Base-by-base conservation (phyloP, 2,888 invertebrate species). In the Sinopyrophorus schimmeli region DNA sequence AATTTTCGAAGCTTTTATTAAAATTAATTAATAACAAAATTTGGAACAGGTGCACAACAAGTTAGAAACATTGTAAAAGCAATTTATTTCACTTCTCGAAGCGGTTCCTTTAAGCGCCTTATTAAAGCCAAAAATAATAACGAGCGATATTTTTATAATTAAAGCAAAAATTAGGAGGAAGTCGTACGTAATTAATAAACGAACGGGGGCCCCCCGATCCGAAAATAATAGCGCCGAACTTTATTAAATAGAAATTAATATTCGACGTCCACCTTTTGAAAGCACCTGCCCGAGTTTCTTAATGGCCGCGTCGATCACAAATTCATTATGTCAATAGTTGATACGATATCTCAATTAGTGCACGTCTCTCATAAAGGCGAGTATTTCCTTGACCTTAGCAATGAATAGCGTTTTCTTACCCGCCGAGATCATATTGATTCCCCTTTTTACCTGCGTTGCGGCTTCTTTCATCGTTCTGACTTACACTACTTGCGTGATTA, bases 311-410 rank as follows among this genome's bases (percentile, higher is more conserved):
- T 57, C 64, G 62, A 66, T 66, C 64, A 63, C 63, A 64, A 63
- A 64, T 63, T 65, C 64, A 64, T 66, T 66, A 63, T 63, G 64
- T 64, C 64, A 66, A 64, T 64, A 62, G 53, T 58, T 58, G 57
- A 61, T 59, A 47, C 55, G 59, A 62, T 64, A 62, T 64, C 63
- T 66, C 63, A 66, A 65, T 66, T 65, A 65, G 63, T 63, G 57
- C 55, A 57, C 60, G 58, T 62, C 61, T 61, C 48, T 60, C 59
- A 57, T 47, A 54, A 24, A 34, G 35, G 27, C 42, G 38, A 42
- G 39, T 41, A 37, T 47, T 51, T 47, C 44, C 54, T 56, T 55
- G 53, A 61, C 54, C 55, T 59, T 56, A 53, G 47, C 48, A 42
- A 42, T 47, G 39, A 49, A 49, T 40, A 31, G 26, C 34, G n/a